Evolutionary conservation across 2,113 vertebrate genomes (phyloP).

Genomic region (Struthio camelus): DNA sequence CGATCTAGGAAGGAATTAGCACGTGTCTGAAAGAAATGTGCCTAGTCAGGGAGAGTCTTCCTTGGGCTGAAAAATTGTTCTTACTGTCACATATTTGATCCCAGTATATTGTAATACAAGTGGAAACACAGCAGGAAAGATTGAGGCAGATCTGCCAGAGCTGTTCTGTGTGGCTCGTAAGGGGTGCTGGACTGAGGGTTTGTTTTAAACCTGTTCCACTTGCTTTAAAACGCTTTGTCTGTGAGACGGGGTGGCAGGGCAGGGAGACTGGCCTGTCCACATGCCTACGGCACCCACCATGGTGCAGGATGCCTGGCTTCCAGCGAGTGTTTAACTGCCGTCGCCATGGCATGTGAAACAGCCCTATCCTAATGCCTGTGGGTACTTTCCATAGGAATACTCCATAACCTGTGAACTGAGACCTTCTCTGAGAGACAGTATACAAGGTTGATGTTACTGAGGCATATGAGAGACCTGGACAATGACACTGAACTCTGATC

Average conservation of each 20-base stretch:
- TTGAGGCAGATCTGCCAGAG: background rate
- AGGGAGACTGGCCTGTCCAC: no score
- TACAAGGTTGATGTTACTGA: background rate
- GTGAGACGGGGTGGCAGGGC: background rate
- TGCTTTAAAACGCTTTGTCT: background rate
- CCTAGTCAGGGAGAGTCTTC: background rate
- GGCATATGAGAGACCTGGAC: background rate
- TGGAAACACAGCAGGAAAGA: background rate
- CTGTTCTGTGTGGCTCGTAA: background rate
- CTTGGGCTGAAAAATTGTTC: background rate
- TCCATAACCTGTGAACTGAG: background rate
- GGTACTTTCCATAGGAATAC: background rate
- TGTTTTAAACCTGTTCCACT: background rate
- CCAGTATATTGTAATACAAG: background rate
- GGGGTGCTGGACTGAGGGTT: background rate
- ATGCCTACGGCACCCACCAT: background rate
- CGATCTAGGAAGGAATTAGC: background rate
- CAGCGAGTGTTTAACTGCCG: background rate
- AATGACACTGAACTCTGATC: background rate
- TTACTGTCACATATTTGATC: background rate
- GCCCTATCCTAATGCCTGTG: background rate
- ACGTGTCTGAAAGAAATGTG: background rate
- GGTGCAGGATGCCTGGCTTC: accelerated
- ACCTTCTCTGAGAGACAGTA: background rate
- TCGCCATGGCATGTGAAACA: background rate